Base-by-base conservation (phyloP, 2,888 invertebrate species). In the Microctonus hyperodae region DNA sequence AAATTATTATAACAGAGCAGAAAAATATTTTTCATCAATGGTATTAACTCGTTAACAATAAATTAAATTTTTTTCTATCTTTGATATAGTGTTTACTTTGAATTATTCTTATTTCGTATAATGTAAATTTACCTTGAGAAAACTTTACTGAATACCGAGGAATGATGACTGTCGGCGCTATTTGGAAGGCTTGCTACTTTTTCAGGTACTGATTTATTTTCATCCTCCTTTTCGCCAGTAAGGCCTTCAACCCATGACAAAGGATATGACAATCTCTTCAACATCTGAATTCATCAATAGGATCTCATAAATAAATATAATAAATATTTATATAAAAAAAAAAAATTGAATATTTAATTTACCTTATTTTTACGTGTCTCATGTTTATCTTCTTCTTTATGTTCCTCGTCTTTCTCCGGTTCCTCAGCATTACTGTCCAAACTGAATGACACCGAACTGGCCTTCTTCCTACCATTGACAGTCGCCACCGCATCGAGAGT, bases 191-290 rank as follows among this genome's bases (percentile, higher is more conserved):
- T 87, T 72, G 88, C 86, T 71, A 85, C 80, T 74, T 88, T 88
- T 2, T 88, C 86, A 70, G 84, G 76, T 78, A 86, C 83, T 85
- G 89, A 83, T 86, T 89, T 74, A 84, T 86, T 81, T n/a, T 86
- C 86, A n/a, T 81, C 80, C 69, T 88, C 89, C 73, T 89, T 90
- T 72, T 94, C 94, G 66, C 93, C 92, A 0, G 93, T 92, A 50
- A 94, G 86, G 1, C 95, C 94, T 83, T 95, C 95, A 88, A 95
- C 94, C 95, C 95, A 95, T 1, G 95, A 92, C 63, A 96, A 85
- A 16, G 96, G 96, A 86, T 96, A 95, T 0, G 95, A 95, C 69
- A 96, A 89, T 76, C 95, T 89, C 85, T 96, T 96, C 76, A 96
- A 86, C 93, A 95, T 95, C 94, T 96, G n/a, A 85, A 83, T 64